Evolutionary conservation across 2,113 vertebrate genomes (phyloP).

Genomic region (Xiphophorus hellerii): DNA sequence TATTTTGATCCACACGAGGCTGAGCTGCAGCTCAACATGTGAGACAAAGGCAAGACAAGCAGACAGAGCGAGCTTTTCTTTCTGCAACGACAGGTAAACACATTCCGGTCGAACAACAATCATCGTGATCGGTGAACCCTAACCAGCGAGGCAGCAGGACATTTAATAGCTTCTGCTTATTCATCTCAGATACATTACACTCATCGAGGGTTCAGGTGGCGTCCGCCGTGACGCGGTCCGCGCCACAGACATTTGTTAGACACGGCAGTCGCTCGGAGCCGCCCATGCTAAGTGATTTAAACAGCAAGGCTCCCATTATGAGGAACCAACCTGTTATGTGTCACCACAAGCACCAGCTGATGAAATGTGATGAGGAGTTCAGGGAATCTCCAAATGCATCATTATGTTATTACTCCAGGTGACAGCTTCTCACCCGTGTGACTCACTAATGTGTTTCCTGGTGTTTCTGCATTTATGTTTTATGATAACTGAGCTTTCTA

Average conservation of each 20-base stretch:
- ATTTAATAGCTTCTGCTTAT: background rate
- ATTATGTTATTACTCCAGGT: background rate
- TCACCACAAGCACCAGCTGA: background rate
- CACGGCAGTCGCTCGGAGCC: constrained; percentile 2
- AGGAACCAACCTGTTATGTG: background rate
- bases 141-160: background rate
- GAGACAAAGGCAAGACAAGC: background rate
- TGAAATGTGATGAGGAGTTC: background rate
- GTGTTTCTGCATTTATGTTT: no score
- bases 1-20: background rate
- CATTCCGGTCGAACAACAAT: constrained; percentile 6
- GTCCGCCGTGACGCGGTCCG: background rate
- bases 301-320: constrained; percentile 16
- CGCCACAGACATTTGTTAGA: constrained; percentile 1
- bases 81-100: constrained; percentile 2
- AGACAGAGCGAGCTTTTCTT: background rate
- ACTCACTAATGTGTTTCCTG: background rate
- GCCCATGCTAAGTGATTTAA: constrained; percentile 5
- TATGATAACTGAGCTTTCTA: no score
- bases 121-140: constrained; percentile 21
- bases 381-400: background rate
- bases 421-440: background rate
- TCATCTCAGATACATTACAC: constrained; percentile 30
- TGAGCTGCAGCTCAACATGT: background rate
- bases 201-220: background rate